Base-by-base conservation (phyloP, 1,140 invertebrate genomes). In the Drosophila sp. region DNA sequence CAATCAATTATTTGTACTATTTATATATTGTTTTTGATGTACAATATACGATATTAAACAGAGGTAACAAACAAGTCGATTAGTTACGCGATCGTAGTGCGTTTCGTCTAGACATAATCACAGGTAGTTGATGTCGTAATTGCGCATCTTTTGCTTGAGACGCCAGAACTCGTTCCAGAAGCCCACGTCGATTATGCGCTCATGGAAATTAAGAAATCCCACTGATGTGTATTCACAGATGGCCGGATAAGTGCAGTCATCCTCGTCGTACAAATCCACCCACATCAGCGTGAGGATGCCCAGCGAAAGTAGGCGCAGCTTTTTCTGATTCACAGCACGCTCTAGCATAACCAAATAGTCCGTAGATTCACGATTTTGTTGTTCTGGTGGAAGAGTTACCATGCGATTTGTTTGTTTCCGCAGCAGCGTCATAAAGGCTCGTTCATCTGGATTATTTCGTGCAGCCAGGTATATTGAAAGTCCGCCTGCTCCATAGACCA, bases 101-200 rank as follows among this genome's bases (percentile, higher is more conserved):
- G 11, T 13, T 3, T 14, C n/a, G 21, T 34, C 32, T 16, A 8
- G 7, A 38, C 13, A 16, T 21, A 3, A 67, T 87, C 80, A 91
- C 77, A 91, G 78, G 74, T 91, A 92, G 92, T 97, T 97, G 7
- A 97, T 92, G 93, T 97, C 96, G 93, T 95, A 97, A 91, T 97
- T 94, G 48, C 91, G 92, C 94, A 96, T 96, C 90, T 94, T 95
- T 73, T 94, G 93, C 45, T 94, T 93, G 21, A 96, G 92, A 58
- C 95, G 93, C 94, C 95, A 95, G 95, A 96, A 97, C 61, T 93
- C 93, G 61, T 95, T 94, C 86, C 96, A 93, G 76, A 97, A 94
- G 5, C 97, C 97, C 65, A 97, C 90, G 91, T 98, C 97, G 25
- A 97, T 91, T 66, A 97, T 94, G 76, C 94, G 93, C 75, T 94